Evolutionary conservation across 2,888 invertebrate species (phyloP).

Genomic region (Eupithecia tripunctaria): DNA sequence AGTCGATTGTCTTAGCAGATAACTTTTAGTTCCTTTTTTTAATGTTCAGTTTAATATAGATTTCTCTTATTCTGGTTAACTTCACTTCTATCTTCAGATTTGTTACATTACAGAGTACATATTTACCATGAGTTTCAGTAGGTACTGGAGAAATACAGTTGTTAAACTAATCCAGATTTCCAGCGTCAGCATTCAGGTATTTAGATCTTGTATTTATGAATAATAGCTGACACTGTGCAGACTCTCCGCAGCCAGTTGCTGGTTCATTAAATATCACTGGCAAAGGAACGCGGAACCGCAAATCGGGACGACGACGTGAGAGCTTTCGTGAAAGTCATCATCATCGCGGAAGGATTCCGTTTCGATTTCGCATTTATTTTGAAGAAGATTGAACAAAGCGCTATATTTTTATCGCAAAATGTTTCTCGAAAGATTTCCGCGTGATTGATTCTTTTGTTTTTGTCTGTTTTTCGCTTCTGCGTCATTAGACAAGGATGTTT

Average conservation of each 20-base stretch:
- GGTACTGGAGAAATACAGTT: neutral
- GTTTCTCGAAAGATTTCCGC: slow-evolving; percentile 20
- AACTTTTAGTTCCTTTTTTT: neutral
- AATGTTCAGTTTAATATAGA: neutral
- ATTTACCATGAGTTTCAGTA: neutral
- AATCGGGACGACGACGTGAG: slow-evolving; percentile 51
- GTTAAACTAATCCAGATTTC: neutral
- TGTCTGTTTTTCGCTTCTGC: slow-evolving; percentile 8
- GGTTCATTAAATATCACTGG: slow-evolving; percentile 37
- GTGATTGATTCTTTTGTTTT: slow-evolving; percentile 25
- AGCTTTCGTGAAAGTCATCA: slow-evolving; percentile 53
- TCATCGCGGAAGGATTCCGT: slow-evolving; percentile 19
- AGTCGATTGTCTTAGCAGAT: neutral
- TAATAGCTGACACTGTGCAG: slow-evolving; percentile 29
- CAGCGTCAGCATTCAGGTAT: slow-evolving; percentile 20
- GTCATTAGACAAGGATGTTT: neutral
- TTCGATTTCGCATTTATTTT: slow-evolving; percentile 54
- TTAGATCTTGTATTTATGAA: slow-evolving; percentile 30
- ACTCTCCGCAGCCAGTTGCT: slow-evolving; percentile 27
- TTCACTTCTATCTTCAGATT: neutral
- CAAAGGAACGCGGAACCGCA: slow-evolving; percentile 59
- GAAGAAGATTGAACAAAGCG: slow-evolving; percentile 61
- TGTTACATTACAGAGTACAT: neutral
- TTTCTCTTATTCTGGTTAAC: neutral
- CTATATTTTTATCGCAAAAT: slow-evolving; percentile 49